Conservation (phyloP, 2,888 invertebrate genomes). For the Macrosoma leucophasiata region DNA sequence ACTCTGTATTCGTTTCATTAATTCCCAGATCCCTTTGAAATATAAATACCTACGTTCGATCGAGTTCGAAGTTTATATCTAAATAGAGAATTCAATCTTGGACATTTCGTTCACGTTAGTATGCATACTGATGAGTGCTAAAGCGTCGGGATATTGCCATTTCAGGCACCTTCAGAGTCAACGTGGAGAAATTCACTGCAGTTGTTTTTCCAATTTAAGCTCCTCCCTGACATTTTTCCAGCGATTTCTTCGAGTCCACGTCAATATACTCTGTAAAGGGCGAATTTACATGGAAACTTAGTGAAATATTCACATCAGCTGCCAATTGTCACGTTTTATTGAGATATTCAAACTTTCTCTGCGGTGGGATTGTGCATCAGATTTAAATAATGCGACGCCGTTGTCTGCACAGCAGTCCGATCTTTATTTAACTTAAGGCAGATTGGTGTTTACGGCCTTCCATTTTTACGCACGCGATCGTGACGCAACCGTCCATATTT, state of each 20-base stretch:
- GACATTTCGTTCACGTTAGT: conserved; percentile 48
- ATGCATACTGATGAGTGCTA: conserved; percentile 56
- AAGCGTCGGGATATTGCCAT: conserved; percentile 52
- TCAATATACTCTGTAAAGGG: conserved; percentile 40
- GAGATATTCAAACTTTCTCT: conserved; percentile 64
- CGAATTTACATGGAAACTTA: conserved; percentile 66
- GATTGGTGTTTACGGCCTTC: no score
- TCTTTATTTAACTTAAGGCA: no score
- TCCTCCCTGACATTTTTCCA: conserved; percentile 45
- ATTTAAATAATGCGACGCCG: conserved; percentile 62
- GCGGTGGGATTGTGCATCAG: conserved; percentile 53
- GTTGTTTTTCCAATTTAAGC: conserved; percentile 49
- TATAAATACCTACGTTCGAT: conserved; percentile 16
- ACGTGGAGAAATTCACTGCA: conserved; percentile 47
- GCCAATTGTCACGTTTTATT: conserved; percentile 67
- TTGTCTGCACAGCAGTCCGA: no score
- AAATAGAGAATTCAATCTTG: conserved; percentile 40
- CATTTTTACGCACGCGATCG: conserved; percentile 28
- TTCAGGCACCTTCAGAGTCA: conserved; percentile 42
- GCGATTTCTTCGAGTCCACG: conserved; percentile 40
- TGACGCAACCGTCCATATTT: conserved; percentile 45
- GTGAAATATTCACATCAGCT: conserved; percentile 68
- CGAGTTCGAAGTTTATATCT: conserved; percentile 17
- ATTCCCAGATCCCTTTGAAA: conserved; percentile 45
- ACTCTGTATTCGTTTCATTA: conserved; percentile 51